A percentile compares a stretch with the other conserved stretches of the same genome.
Conservation (phyloP, 2,797 vertebrate species). For the Luscinia megarhynchos region DNA sequence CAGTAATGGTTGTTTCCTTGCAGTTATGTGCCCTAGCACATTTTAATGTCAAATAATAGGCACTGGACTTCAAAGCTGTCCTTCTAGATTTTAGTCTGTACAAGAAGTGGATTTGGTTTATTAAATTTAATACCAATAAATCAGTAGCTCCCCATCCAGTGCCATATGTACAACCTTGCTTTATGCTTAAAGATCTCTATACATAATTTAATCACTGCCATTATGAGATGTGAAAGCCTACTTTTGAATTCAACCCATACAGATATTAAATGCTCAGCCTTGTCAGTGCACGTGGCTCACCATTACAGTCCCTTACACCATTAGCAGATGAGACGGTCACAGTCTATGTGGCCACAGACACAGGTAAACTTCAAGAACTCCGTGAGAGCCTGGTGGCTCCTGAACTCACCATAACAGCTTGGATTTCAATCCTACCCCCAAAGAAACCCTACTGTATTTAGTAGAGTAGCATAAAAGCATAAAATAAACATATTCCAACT, state of each 20-base stretch:
- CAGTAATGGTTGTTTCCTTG: background rate
- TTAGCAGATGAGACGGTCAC: background rate
- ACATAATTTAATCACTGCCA: background rate
- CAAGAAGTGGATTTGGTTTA: background rate
- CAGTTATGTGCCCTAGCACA: background rate
- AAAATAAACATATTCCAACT: background rate
- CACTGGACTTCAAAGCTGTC: background rate
- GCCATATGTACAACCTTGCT: accelerated
- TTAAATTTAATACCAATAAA: background rate
- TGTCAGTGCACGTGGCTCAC: background rate
- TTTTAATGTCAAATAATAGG: background rate
- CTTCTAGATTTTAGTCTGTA: background rate
- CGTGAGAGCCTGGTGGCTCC: background rate
- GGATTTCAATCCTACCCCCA: background rate
- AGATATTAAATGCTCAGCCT: background rate
- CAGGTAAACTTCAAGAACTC: background rate
- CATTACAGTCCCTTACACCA: too few relatives aligned
- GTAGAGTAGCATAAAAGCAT: background rate
- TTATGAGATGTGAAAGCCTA: background rate
- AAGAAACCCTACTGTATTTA: background rate
- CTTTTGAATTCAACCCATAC: background rate
- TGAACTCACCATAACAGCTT: background rate
- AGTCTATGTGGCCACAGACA: background rate
- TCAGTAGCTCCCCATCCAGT: background rate
- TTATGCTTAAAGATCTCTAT: background rate